Conservation (phyloP, 2,113 vertebrate species). For the Cebidichthys violaceus region DNA sequence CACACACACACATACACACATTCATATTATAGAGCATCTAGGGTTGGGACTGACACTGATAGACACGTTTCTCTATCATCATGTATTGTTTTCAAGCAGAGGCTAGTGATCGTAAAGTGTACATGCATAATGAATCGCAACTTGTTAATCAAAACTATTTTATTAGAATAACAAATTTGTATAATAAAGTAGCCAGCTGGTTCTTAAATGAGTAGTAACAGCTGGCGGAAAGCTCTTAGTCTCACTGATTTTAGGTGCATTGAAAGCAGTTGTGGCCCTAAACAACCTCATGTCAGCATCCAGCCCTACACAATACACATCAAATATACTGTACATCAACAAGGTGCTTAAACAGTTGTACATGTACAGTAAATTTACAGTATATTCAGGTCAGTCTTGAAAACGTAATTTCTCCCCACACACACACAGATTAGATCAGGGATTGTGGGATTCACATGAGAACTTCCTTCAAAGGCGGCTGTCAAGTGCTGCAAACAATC, state of each 20-base stretch:
- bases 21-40: background rate
- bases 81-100: background rate
- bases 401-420: background rate
- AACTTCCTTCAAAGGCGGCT: constrained; percentile 46
- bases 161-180: background rate
- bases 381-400: background rate
- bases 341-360: background rate
- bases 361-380: background rate
- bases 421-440: background rate
- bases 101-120: background rate
- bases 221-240: background rate
- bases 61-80: background rate
- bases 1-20: background rate
- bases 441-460: constrained; percentile 25
- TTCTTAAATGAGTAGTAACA: background rate
- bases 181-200: background rate
- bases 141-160: background rate
- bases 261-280: background rate
- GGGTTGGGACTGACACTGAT: background rate
- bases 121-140: background rate
- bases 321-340: background rate
- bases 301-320: background rate
- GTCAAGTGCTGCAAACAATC: constrained; percentile 47
- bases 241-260: background rate
- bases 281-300: background rate